A percentile compares a stretch with the other conserved stretches of the same genome.
These are phyloP conservation scores for Athene cunicularia DNA, from an alignment of 2,113 vertebrate genomes.

Conservation along the genomic window DNA sequence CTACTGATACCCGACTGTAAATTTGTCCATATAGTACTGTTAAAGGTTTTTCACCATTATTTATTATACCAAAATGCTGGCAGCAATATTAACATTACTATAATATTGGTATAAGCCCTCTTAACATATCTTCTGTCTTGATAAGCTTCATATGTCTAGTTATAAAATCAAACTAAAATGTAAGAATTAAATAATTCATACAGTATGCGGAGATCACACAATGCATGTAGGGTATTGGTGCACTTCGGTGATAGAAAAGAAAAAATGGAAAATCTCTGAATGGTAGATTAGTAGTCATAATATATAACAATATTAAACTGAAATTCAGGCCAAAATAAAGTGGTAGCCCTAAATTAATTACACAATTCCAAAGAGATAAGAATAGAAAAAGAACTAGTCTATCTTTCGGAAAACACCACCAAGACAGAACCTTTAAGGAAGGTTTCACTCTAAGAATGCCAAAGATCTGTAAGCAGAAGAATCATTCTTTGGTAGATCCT, in stretches of 20 bases:
- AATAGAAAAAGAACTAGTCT: neutral
- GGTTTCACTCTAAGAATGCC: fast-evolving
- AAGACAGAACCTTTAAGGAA: neutral
- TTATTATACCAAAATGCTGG: neutral
- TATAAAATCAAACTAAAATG: neutral
- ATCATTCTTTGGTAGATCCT: neutral
- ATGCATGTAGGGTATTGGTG: neutral
- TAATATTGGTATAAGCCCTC: neutral
- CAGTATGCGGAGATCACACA: neutral
- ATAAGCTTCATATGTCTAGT: neutral
- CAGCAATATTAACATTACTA: neutral
- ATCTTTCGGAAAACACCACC: neutral
- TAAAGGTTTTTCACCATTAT: neutral
- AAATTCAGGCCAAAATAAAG: neutral
- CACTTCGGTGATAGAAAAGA: neutral
- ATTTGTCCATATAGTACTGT: neutral
- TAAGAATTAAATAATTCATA: neutral
- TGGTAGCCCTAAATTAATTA: neutral
- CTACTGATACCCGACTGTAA: neutral
- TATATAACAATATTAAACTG: neutral
- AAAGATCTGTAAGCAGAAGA: neutral
- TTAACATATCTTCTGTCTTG: neutral
- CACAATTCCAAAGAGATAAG: neutral
- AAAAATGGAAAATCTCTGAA: neutral
- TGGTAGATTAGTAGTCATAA: neutral